phyloP scores from a whole-genome alignment of 1,140 invertebrate species.

The Orussus abietinus region DNA sequence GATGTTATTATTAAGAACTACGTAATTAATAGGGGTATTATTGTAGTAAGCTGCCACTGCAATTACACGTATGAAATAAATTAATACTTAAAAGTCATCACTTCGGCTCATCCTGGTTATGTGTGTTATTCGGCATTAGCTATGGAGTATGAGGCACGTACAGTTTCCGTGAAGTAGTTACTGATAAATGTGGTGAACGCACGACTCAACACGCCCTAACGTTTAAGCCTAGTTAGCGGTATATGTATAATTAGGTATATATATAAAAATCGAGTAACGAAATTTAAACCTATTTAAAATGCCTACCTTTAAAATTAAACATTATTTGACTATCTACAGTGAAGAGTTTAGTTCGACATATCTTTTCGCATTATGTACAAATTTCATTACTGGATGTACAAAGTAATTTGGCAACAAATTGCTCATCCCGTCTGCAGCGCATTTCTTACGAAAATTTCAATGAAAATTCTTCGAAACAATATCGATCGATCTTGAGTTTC shows the following conservation, averaged over 20 bases:
- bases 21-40: constrained; percentile 26
- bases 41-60: constrained; percentile 32
- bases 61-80: constrained; percentile 37
- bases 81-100: constrained; percentile 29
- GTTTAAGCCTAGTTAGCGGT: constrained; percentile 11
- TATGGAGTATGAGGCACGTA: constrained; percentile 30
- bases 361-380: constrained; percentile 21
- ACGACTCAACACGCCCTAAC: constrained; percentile 1
- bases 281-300: constrained; percentile 20
- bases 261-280: constrained; percentile 27
- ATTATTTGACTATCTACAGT: constrained; percentile 30
- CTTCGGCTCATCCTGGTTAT: constrained; percentile 13
- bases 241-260: constrained; percentile 15
- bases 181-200: constrained; percentile 20
- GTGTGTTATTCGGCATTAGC: constrained; percentile 20
- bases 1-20: constrained; percentile 23
- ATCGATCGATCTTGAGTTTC: no score
- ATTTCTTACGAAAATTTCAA: constrained; percentile 10
- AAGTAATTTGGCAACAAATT: no score
- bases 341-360: no score
- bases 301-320: constrained; percentile 21
- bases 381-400: constrained; percentile 19
- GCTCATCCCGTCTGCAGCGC: no score
- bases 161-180: constrained; percentile 23
- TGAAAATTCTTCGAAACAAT: no score